Conservation (phyloP, 2,113 vertebrate genomes). For the Marmota flaviventris region DNA sequence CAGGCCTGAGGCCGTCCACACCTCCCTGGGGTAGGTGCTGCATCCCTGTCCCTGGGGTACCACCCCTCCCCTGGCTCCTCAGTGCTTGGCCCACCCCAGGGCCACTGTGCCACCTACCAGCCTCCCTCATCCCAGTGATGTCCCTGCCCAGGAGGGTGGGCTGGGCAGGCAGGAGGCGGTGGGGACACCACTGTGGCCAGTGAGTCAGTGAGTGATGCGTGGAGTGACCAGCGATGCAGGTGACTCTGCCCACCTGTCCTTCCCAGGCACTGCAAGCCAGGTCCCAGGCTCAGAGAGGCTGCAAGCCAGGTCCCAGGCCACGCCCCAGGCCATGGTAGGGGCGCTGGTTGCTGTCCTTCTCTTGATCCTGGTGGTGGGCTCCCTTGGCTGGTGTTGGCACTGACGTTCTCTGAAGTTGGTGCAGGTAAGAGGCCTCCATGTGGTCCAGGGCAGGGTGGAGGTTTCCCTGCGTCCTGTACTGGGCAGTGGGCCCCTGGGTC, state of each 20-base stretch:
- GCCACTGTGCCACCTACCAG: neutral
- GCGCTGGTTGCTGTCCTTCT: neutral
- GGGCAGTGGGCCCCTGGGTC: no score
- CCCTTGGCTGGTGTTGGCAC: neutral
- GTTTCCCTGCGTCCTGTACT: neutral
- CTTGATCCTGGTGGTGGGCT: neutral
- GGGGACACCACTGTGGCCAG: neutral
- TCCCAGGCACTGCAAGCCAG: no score
- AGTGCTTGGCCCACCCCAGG: neutral
- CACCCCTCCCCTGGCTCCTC: no score
- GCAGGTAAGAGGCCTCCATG: neutral
- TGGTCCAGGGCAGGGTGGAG: neutral
- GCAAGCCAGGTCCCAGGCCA: no score
- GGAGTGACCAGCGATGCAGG: neutral
- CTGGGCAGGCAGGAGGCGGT: neutral
- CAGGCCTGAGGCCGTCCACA: accelerated
- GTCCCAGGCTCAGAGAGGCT: no score
- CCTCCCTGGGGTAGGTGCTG: neutral
- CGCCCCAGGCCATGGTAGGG: neutral
- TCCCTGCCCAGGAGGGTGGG: neutral
- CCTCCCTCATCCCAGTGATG: no score
- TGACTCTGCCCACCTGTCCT: neutral
- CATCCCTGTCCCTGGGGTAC: accelerated
- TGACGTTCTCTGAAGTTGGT: neutral
- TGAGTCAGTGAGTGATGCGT: no score